phyloP scores from a whole-genome alignment of 2,888 invertebrate species.

The Saturnia pavonia region DNA sequence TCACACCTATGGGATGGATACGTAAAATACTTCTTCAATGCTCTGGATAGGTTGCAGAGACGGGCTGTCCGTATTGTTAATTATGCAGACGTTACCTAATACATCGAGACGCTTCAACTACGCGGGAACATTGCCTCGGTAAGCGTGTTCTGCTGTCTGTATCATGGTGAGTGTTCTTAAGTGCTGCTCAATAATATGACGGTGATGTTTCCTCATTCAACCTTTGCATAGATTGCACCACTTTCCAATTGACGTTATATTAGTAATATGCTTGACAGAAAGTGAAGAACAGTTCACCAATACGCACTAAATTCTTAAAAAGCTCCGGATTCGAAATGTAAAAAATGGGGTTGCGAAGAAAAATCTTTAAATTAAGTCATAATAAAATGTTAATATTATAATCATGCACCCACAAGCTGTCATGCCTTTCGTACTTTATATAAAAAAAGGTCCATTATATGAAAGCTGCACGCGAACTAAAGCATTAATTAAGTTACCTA shows the following conservation, averaged over 20 bases:
- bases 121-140: too few species aligned
- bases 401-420: neutral
- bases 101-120: too few species aligned
- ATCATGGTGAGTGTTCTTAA: too few species aligned
- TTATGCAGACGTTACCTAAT: too few species aligned
- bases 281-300: neutral
- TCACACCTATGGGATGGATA: too few species aligned
- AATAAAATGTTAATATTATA: neutral
- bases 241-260: neutral
- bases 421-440: slow-evolving; percentile 5
- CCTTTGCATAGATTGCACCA: neutral
- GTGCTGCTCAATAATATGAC: too few species aligned
- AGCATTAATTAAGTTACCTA: slow-evolving; percentile 49
- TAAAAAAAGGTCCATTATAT: slow-evolving; percentile 5
- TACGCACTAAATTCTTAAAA: neutral
- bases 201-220: neutral
- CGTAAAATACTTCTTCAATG: too few species aligned
- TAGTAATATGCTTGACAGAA: neutral
- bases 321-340: neutral
- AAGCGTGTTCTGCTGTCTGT: too few species aligned
- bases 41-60: too few species aligned
- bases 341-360: neutral
- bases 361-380: neutral
- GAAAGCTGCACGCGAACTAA: slow-evolving; percentile 42
- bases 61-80: too few species aligned